A percentile compares a stretch with the other conserved stretches of the same genome.
Conservation (phyloP, 2,113 vertebrate genomes). For the Azemiops feae region DNA sequence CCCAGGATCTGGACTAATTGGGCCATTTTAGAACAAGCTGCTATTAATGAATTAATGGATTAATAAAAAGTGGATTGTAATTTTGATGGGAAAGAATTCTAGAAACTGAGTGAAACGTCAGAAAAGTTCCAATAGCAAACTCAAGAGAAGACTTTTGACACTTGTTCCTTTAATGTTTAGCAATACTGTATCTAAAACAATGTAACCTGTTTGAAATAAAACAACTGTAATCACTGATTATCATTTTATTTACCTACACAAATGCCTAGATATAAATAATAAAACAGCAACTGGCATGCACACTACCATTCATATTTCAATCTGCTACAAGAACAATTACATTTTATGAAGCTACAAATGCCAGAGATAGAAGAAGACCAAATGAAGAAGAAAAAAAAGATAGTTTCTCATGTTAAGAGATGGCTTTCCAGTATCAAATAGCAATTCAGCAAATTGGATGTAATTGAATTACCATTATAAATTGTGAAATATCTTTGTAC, state of each 20-base stretch:
- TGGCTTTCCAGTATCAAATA: neutral
- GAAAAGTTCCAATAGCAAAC: neutral
- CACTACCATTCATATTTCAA: neutral
- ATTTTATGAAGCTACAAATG: constrained; percentile 4
- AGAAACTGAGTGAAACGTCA: neutral
- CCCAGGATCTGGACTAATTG: neutral
- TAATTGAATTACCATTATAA: constrained; percentile 28
- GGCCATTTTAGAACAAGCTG: neutral
- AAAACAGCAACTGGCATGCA: neutral
- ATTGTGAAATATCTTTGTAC: constrained; percentile 10
- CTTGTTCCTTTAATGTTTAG: neutral
- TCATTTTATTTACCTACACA: neutral
- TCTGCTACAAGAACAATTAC: neutral
- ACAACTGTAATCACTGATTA: neutral
- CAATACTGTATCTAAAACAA: neutral
- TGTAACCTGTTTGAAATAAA: neutral
- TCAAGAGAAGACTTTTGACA: neutral
- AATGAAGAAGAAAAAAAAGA: too few species aligned
- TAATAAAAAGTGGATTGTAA: neutral
- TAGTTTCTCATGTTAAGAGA: neutral
- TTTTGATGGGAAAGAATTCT: neutral
- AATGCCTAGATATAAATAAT: neutral
- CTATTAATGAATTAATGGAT: neutral
- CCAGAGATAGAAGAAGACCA: neutral
- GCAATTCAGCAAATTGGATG: constrained; percentile 10